Evolutionary conservation across 2,113 vertebrate species (phyloP).

Genomic region (Anarhynchus alexandrinus): DNA sequence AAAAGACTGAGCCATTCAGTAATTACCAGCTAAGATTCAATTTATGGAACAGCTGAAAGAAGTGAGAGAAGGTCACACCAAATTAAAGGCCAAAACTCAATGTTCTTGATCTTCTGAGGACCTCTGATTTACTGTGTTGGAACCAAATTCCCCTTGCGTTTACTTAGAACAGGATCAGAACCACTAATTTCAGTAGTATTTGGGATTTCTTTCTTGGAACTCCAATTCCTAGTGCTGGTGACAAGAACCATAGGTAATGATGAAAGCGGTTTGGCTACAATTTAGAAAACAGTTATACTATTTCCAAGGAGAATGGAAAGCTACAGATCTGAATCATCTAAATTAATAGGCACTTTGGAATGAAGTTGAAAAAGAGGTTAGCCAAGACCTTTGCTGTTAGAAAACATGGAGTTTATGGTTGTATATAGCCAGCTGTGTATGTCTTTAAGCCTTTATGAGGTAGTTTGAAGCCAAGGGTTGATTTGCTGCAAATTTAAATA

Average conservation of each 20-base stretch:
- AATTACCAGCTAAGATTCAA: constrained; percentile 7
- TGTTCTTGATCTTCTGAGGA: neutral
- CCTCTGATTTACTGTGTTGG: neutral
- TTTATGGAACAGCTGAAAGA: constrained; percentile 18
- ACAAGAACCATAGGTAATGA: neutral
- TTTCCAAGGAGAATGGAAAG: constrained; percentile 31
- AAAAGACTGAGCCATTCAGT: neutral
- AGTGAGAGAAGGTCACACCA: neutral
- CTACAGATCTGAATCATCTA: neutral
- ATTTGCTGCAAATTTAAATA: neutral
- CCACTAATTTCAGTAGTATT: neutral
- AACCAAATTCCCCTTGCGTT: neutral
- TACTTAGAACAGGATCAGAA: neutral
- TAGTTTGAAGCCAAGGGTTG: neutral
- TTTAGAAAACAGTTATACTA: neutral
- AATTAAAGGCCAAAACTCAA: neutral
- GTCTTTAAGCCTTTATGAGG: neutral
- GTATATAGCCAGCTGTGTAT: neutral
- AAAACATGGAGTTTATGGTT: neutral
- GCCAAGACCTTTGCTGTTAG: constrained; percentile 10
- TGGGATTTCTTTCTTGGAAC: neutral
- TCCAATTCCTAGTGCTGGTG: neutral
- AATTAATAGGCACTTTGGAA: constrained; percentile 6
- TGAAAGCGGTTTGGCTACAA: neutral
- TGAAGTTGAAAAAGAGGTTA: constrained; percentile 26